Evolutionary conservation across 2,113 vertebrate genomes (phyloP).

Genomic region (Corapipo altera): DNA sequence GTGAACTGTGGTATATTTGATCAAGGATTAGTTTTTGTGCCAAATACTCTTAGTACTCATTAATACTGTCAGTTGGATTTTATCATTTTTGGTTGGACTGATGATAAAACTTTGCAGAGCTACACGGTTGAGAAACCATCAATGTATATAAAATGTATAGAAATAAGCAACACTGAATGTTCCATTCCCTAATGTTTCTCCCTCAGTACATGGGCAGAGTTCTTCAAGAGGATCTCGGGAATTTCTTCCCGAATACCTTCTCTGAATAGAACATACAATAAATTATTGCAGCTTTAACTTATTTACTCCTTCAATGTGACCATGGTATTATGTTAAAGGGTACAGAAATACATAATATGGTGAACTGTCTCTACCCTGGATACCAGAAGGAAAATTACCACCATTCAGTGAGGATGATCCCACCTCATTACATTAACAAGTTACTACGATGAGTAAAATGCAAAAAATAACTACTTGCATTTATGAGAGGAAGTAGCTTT

Average conservation of each 20-base stretch:
- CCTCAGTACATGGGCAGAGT: not conserved
- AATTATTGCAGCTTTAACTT: constrained; percentile 58
- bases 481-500: constrained; percentile 65
- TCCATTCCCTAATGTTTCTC: not conserved
- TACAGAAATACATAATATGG: constrained; percentile 62
- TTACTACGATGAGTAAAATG: constrained; percentile 48
- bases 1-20: not conserved
- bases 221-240: not conserved
- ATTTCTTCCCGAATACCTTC: constrained; percentile 6
- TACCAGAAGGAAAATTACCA: constrained; percentile 65
- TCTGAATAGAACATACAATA: constrained; percentile 13
- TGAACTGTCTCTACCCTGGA: constrained; percentile 45
- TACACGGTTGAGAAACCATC: not conserved
- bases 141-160: not conserved
- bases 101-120: not conserved
- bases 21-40: not conserved
- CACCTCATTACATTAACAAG: constrained; percentile 48
- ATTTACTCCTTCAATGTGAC: constrained; percentile 28
- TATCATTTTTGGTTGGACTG: not conserved
- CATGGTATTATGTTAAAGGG: constrained; percentile 58
- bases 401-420: constrained; percentile 14
- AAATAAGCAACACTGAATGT: not conserved
- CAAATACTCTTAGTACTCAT: not conserved
- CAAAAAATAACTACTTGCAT: constrained; percentile 68
- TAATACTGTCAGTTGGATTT: not conserved